phyloP scores from a whole-genome alignment of 2,888 invertebrate species.

The Xestia ashworthii region DNA sequence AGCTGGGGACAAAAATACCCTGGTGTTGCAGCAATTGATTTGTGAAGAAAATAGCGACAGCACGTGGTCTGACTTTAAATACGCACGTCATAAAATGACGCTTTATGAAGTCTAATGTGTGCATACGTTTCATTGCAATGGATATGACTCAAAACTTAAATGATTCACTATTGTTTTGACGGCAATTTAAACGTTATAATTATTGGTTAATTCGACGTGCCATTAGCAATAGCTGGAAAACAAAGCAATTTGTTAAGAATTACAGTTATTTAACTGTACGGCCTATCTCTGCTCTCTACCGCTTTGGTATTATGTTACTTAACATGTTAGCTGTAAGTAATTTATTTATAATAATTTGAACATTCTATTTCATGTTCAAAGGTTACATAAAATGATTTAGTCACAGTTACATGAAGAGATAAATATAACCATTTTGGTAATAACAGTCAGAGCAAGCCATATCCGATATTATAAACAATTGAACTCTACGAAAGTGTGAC shows the following conservation, averaged over 20 bases:
- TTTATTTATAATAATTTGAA: constrained; percentile 35
- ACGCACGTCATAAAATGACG: constrained; percentile 51
- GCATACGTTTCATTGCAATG: constrained; percentile 38
- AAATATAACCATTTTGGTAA: constrained; percentile 68
- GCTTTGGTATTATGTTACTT: constrained; percentile 29
- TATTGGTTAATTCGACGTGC: not conserved
- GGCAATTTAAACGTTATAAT: constrained; percentile 6
- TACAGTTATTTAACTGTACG: constrained; percentile 5
- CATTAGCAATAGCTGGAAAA: not conserved
- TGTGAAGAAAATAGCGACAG: constrained; percentile 74
- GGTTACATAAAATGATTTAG: constrained; percentile 58
- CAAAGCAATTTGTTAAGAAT: not conserved
- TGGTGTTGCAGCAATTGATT: constrained; percentile 72
- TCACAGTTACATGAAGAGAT: constrained; percentile 60
- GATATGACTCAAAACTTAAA: constrained; percentile 51
- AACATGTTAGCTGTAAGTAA: constrained; percentile 23
- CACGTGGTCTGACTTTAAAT: constrained; percentile 68
- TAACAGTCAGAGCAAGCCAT: constrained; percentile 65
- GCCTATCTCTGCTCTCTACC: not conserved
- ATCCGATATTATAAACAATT: constrained; percentile 77
- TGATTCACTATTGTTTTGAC: constrained; percentile 57
- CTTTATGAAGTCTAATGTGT: constrained; percentile 22
- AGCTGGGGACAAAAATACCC: constrained; percentile 71
- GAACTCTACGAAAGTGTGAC: constrained; percentile 76
- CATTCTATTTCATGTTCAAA: constrained; percentile 36